Evolutionary conservation across 2,797 vertebrate species (phyloP).

Genomic region (Scomberomorus guttatus): DNA sequence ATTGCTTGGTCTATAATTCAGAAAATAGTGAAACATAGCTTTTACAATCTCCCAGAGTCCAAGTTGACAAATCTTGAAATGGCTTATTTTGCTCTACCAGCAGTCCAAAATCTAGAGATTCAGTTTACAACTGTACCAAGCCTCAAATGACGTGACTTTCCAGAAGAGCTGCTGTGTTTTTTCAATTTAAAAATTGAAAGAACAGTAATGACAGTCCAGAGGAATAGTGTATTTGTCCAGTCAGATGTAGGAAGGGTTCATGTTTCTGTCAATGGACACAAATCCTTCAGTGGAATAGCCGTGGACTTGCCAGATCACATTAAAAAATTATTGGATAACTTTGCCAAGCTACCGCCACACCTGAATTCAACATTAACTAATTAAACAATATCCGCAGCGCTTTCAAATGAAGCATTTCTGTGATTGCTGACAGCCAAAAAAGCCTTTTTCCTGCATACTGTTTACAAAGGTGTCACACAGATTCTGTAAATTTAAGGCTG

Average conservation of each 20-base stretch:
- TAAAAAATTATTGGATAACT: background rate
- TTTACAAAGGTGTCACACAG: background rate
- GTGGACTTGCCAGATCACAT: background rate
- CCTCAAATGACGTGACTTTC: no score
- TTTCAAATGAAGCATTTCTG: background rate
- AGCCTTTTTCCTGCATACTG: background rate
- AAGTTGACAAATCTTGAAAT: no score
- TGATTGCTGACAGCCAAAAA: background rate
- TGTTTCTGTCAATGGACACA: background rate
- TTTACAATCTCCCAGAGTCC: no score
- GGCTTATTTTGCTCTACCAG: no score
- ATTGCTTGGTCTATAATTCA: no score
- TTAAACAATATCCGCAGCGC: accelerated
- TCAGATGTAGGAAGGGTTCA: background rate
- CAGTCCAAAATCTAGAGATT: no score
- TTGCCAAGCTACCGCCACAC: background rate
- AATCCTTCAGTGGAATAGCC: background rate
- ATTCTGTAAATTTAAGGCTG: background rate
- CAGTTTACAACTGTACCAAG: no score
- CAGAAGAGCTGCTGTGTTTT: background rate
- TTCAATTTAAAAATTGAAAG: background rate
- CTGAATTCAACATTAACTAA: background rate
- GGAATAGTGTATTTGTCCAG: background rate
- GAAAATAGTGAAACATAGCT: no score
- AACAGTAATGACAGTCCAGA: background rate